Percentiles rank a stretch among this genome's conserved stretches.
These are phyloP conservation scores for Malurus elegans DNA, from an alignment of 2,113 vertebrate genomes.

Conservation along the genomic window DNA sequence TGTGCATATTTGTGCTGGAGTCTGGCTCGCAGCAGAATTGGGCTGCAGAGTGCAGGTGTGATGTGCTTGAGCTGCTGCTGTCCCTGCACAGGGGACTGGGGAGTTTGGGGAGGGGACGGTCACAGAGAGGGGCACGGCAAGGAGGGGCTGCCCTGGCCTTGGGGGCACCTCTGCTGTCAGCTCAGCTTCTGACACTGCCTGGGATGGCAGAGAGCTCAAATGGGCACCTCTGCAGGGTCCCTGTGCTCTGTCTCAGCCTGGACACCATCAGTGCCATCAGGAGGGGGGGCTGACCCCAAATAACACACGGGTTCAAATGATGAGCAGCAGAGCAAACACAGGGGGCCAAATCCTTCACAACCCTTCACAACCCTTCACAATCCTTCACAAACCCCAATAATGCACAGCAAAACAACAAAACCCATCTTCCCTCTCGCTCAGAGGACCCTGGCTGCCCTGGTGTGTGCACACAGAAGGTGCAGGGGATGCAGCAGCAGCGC, in stretches of 20 bases:
- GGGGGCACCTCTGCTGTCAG: not conserved
- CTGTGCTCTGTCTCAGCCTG: not conserved
- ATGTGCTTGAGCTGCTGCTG: not conserved
- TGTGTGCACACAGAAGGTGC: not conserved
- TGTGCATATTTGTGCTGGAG: conserved; percentile 14
- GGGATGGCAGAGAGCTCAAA: too few relatives aligned
- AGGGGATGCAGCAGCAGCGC: not conserved
- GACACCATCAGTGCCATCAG: not conserved
- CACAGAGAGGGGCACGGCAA: rapidly evolving
- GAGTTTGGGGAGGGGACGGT: rapidly evolving
- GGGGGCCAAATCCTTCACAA: not conserved
- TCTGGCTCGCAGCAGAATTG: conserved; percentile 32
- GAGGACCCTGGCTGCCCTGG: not conserved
- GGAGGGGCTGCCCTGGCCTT: not conserved
- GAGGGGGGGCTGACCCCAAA: not conserved
- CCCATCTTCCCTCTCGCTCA: not conserved
- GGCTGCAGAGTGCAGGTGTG: conserved; percentile 30
- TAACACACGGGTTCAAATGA: not conserved
- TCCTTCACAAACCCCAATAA: not conserved
- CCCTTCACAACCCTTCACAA: not conserved
- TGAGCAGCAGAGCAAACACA: not conserved
- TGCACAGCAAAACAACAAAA: not conserved
- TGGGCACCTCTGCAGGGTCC: not conserved
- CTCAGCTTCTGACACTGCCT: not conserved
- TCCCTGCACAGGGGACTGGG: too few relatives aligned